Evolutionary conservation across 2,113 vertebrate species (phyloP).

Genomic region (Ceyx cyanopectus): DNA sequence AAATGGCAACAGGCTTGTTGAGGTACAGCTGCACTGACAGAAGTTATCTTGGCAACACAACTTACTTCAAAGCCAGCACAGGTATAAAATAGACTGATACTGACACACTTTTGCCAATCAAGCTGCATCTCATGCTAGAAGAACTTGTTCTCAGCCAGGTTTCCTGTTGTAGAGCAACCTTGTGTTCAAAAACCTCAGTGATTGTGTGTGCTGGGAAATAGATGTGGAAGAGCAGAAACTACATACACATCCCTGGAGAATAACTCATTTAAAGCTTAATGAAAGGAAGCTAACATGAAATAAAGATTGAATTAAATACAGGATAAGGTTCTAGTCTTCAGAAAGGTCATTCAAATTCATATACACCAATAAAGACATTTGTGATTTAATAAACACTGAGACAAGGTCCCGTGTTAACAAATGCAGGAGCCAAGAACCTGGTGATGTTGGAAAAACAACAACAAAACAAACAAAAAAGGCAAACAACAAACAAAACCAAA

Average conservation of each 20-base stretch:
- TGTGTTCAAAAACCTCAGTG: not conserved
- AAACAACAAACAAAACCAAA: not conserved
- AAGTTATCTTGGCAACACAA: rapidly evolving
- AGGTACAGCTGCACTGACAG: not conserved
- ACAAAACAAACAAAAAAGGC: not conserved
- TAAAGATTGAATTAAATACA: not conserved
- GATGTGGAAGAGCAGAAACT: not conserved
- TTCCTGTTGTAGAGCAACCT: not conserved
- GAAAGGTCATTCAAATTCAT: not conserved
- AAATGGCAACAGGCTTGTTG: not conserved
- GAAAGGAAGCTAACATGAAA: not conserved
- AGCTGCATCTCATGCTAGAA: not conserved
- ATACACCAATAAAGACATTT: not conserved
- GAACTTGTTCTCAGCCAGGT: not conserved
- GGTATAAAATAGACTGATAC: not conserved
- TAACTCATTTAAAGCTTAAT: not conserved
- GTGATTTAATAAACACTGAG: not conserved
- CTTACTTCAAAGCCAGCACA: not conserved
- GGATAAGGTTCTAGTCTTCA: not conserved
- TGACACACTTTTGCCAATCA: not conserved
- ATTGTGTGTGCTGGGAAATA: not conserved
- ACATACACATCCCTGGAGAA: not conserved
- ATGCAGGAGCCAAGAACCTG: not conserved
- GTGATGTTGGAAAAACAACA: not conserved
- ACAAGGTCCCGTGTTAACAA: not conserved